These are phyloP conservation scores for Aspidapion aeneum DNA, from an alignment of 2,888 invertebrate species.

Conservation along the genomic window DNA sequence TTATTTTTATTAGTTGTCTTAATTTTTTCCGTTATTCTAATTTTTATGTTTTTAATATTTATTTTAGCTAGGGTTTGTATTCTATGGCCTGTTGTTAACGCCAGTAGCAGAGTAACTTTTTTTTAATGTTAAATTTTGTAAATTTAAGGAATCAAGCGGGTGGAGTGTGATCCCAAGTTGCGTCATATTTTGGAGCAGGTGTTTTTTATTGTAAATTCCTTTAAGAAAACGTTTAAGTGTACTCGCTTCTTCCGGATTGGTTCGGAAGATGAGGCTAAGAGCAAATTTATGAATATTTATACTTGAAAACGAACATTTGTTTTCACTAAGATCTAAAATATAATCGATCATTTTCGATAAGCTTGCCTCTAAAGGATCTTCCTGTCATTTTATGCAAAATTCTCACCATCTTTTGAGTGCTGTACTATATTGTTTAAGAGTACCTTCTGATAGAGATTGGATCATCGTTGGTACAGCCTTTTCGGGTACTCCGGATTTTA, in stretches of 20 bases:
- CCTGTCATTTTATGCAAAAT: constrained; percentile 1
- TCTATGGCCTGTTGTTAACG: constrained; percentile 15
- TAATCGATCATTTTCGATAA: constrained; percentile 1
- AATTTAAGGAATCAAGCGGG: constrained; percentile 7
- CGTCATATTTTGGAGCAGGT: constrained; percentile 27
- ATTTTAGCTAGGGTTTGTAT: constrained; percentile 20
- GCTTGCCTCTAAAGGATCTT: constrained; percentile 1
- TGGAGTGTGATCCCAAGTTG: constrained; percentile 29
- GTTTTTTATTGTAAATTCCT: constrained; percentile 27
- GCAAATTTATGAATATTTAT: constrained; percentile 11
- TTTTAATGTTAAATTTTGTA: constrained; percentile 12
- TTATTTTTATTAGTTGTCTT: background rate
- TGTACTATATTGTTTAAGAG: constrained; percentile 12
- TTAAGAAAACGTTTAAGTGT: constrained; percentile 29
- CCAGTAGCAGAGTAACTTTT: constrained; percentile 16
- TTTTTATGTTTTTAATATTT: constrained; percentile 9
- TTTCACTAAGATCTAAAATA: constrained; percentile 3
- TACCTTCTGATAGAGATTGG: constrained; percentile 11
- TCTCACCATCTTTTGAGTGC: constrained; percentile 14
- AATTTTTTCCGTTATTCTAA: constrained; percentile 4
- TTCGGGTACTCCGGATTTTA: constrained; percentile 9
- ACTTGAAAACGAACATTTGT: background rate
- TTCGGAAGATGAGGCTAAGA: constrained; percentile 3
- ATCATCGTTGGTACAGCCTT: constrained; percentile 13
- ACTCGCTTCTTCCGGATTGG: constrained; percentile 12